Base-by-base conservation (phyloP, 2,888 invertebrate genomes). In the Acholoe squamosa region DNA sequence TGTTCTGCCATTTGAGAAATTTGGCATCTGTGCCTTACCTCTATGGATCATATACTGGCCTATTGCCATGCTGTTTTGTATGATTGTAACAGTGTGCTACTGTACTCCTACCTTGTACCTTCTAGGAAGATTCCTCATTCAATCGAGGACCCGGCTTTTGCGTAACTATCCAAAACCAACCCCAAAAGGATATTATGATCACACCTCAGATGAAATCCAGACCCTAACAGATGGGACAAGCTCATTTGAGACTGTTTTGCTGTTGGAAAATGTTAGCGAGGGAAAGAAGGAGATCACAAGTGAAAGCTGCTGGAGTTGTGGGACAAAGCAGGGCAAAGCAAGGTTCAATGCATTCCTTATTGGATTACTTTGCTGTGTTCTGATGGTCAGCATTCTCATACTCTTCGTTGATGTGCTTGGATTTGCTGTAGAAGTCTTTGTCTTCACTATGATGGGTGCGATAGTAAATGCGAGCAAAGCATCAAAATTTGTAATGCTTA, bases 401-500 rank as follows among this genome's bases (percentile, higher is more conserved):
- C 92, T 95, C 91, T 93, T 94, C 86, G 94, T 94, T 0, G 95
- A 95, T 91, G 93, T 94, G 0, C 91, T 93, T 33, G 94, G 94
- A 0, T 93, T 95, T 22, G 91, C 94, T 22, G 94, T 95, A 10
- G 95, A 95, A 91, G 93, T 95, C 10, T 90, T 94, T 91, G 94
- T 94, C 25, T 94, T 95, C 89, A 94, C 95, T 0, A 93, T 95
- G 94, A 94, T 95, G 94, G 95, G 95, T 0, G 94, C 95, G 77
- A 94, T 95, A 34, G 94, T 95, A 14, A 95, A 95, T 89, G 95
- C 95, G 0, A 94, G 94, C 25, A 93, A 93, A 25, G 94, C 94
- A 0, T 93, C 94, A 10, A 93, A 94, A 76, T 95, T 95, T 91
- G 93, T 95, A 51, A 94, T 94, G 25, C 94, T 95, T 93, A 94